phyloP scores from a whole-genome alignment of 2,888 invertebrate genomes.

The Kryphioiulus occultus region DNA sequence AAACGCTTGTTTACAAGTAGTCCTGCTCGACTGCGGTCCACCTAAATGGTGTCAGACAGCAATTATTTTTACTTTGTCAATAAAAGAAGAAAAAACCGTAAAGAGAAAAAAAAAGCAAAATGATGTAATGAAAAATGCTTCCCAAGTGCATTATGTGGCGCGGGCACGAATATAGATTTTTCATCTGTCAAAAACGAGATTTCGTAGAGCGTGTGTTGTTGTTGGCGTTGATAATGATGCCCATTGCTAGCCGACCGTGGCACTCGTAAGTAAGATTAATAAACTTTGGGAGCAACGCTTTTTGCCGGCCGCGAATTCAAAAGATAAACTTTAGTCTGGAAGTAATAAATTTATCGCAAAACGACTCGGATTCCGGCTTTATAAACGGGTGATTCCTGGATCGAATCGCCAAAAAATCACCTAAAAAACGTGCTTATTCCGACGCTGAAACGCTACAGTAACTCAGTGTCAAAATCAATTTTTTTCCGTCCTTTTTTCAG shows the following conservation, averaged over 20 bases:
- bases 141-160: slow-evolving; percentile 44
- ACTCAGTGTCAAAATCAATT: slow-evolving; percentile 45
- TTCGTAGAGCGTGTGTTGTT: background rate
- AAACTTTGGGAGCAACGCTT: background rate
- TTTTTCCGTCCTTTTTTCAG: slow-evolving; percentile 58
- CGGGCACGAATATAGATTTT: slow-evolving; percentile 30
- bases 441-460: background rate
- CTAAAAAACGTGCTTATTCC: background rate
- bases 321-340: slow-evolving; percentile 37
- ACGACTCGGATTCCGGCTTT: background rate
- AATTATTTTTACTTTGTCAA: slow-evolving; percentile 45
- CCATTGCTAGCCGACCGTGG: background rate
- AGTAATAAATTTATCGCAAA: slow-evolving; percentile 13
- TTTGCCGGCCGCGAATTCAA: background rate
- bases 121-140: slow-evolving; percentile 47
- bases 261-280: slow-evolving; percentile 37
- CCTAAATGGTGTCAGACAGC: slow-evolving; percentile 43
- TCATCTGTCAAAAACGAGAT: slow-evolving; percentile 35
- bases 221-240: background rate
- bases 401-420: background rate
- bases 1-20: background rate
- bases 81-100: background rate
- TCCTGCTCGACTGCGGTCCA: background rate
- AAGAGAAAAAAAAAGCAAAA: slow-evolving; percentile 11
- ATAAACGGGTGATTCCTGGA: slow-evolving; percentile 19